phyloP scores from a whole-genome alignment of 2,888 invertebrate genomes.

The Bombyx huttoni region DNA sequence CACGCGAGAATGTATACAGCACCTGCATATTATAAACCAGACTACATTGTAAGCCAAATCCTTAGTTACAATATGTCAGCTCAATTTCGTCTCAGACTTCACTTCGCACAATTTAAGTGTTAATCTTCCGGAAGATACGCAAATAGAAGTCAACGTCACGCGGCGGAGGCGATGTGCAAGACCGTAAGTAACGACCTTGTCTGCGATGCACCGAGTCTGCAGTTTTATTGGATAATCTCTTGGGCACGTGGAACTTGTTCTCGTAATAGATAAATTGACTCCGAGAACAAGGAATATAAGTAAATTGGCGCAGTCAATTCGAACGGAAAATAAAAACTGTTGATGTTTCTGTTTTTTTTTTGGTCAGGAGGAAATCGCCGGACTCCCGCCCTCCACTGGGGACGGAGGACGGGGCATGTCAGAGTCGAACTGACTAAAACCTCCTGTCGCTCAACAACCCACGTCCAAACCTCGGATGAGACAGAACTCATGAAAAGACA shows the following conservation, averaged over 20 bases:
- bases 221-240: slow-evolving; percentile 5
- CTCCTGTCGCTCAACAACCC: no score
- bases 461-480: no score
- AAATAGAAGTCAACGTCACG: background rate
- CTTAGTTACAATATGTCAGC: background rate
- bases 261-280: background rate
- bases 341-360: no score
- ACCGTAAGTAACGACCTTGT: background rate
- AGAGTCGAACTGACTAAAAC: no score
- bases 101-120: background rate
- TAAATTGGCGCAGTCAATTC: background rate
- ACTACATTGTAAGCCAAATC: background rate
- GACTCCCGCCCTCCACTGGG: no score
- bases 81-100: background rate
- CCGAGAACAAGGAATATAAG: background rate
- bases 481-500: no score
- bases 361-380: no score
- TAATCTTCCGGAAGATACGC: background rate
- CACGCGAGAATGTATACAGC: background rate
- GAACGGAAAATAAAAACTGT: background rate
- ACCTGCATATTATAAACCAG: background rate
- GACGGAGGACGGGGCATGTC: no score
- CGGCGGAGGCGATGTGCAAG: background rate
- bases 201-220: background rate
- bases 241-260: slow-evolving; percentile 3